Base-by-base conservation (phyloP, 2,888 invertebrate species). In the Phorcus lineatus region DNA sequence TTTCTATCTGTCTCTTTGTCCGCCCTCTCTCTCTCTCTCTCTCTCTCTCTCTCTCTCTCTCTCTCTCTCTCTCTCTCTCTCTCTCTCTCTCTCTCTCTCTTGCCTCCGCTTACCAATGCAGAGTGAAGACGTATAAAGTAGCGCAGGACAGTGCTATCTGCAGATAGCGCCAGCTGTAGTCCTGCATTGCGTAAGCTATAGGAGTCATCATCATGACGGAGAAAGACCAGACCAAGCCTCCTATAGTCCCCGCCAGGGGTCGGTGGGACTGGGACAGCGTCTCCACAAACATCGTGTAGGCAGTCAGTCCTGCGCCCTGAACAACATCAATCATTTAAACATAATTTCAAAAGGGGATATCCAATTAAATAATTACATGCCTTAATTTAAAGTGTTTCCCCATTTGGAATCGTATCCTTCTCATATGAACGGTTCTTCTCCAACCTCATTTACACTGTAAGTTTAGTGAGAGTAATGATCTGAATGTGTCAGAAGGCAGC, bases 161-260 rank as follows among this genome's bases (percentile, higher is more conserved):
- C 7, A 88, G 31, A 52, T 86, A 86, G 78, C 87, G 62, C 89
- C 88, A 90, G 7, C 84, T 84, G 40, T 79, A 80, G 74, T 86
- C 81, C 31, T 82, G 78, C 80, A 88, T 78, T 1, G 85, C 54
- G 81, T 88, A 89, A 2, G 85, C 87, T 28, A 89, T 77, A 0
- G 85, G 80, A 7, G 86, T 83, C 22, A 90, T 70, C 0, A 86
- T 17, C 17, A 85, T 80, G 2, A 88, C 80, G 4, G 83, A 81
- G 0, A 82, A 75, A 9, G 86, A 84, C 88, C 88, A 90, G 57
- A 84, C 79, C 0, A 85, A 11, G 3, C 83, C 80, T 7, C 85
- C 84, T 2, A 85, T 9, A 9, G 86, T 83, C 13, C 85, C 88
- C 6, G 84, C 80, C 0, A 77, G 80, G 17, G 83, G 83, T 1